Evolutionary conservation across 2,888 invertebrate species (phyloP).

Genomic region (Lymantria monacha): DNA sequence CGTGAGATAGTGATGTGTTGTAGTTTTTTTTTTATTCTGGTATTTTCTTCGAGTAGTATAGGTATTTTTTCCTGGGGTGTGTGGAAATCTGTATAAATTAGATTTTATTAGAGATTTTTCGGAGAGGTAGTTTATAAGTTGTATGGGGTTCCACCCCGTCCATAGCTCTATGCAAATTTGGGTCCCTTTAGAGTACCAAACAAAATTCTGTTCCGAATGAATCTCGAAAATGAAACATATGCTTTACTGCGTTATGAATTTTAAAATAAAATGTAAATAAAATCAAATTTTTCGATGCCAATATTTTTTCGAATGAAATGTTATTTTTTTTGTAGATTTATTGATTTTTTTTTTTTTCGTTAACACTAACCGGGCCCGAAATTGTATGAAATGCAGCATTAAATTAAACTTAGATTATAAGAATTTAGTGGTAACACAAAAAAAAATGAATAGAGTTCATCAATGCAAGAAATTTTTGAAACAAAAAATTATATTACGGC

Average conservation of each 20-base stretch:
- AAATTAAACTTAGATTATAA: slow-evolving; percentile 49
- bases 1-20: slow-evolving; percentile 48
- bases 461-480: slow-evolving; percentile 44
- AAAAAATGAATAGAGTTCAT: slow-evolving; percentile 45
- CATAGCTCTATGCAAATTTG: slow-evolving; percentile 60
- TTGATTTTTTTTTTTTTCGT: slow-evolving; percentile 37
- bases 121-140: slow-evolving; percentile 62
- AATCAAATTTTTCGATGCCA: slow-evolving; percentile 46
- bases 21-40: slow-evolving; percentile 49
- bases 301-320: slow-evolving; percentile 15
- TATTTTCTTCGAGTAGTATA: slow-evolving; percentile 56
- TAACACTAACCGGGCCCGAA: slow-evolving; percentile 61
- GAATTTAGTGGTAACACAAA: slow-evolving; percentile 50
- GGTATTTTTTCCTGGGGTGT: slow-evolving; percentile 63
- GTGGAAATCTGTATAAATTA: slow-evolving; percentile 79
- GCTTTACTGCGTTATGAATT: slow-evolving; percentile 15
- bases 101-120: slow-evolving; percentile 69
- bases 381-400: slow-evolving; percentile 64
- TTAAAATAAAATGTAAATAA: slow-evolving; percentile 62
- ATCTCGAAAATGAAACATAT: slow-evolving; percentile 46
- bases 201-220: slow-evolving; percentile 37
- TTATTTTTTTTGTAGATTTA: neutral
- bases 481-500: slow-evolving; percentile 21
- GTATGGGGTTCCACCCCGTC: slow-evolving; percentile 54
- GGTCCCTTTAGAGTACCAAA: slow-evolving; percentile 59